These are phyloP conservation scores for Etheostoma perlongum DNA, from an alignment of 2,797 vertebrate species.

Conservation along the genomic window DNA sequence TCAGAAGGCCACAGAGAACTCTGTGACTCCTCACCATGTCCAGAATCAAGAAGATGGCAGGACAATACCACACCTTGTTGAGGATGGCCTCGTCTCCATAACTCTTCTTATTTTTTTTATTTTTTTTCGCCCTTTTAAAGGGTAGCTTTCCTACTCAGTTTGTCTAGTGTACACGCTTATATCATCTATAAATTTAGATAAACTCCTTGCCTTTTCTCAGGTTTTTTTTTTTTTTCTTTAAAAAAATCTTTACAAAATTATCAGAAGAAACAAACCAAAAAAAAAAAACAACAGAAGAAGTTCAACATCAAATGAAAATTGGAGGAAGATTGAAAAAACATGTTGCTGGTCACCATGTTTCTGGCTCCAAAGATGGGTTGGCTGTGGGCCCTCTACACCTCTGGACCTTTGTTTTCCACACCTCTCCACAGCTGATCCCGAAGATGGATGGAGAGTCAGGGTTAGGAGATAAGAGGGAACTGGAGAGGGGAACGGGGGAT, in stretches of 20 bases:
- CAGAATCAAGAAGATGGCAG: conserved; percentile 58
- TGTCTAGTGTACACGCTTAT: conserved; percentile 80
- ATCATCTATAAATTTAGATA: conserved; percentile 85
- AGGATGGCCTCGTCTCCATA: conserved; percentile 43
- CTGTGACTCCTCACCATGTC: conserved; percentile 66
- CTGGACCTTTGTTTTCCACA: conserved; percentile 37
- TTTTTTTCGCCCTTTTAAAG: conserved; percentile 87
- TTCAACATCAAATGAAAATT: conserved; percentile 70
- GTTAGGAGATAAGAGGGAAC: conserved; percentile 50
- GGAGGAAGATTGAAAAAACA: conserved; percentile 73
- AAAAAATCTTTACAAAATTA: conserved; percentile 85
- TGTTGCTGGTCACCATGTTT: conserved; percentile 72
- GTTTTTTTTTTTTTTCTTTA: conserved; percentile 75
- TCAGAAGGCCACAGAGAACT: conserved; percentile 56
- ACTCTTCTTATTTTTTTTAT: conserved; percentile 36
- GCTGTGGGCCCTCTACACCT: conserved; percentile 34
- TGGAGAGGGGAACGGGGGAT: conserved; percentile 54
- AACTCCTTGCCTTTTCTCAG: conserved; percentile 71
- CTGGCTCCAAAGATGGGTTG: conserved; percentile 53
- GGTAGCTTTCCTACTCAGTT: conserved; percentile 83
- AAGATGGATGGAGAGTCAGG: conserved; percentile 56
- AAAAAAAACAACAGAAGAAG: conserved; percentile 49
- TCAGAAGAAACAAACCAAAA: conserved; percentile 74
- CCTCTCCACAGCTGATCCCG: conserved; percentile 59
- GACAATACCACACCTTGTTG: conserved; percentile 53